These are phyloP conservation scores for Caenorhabditis auriculariae DNA, from an alignment of 2,888 invertebrate species.

Conservation along the genomic window DNA sequence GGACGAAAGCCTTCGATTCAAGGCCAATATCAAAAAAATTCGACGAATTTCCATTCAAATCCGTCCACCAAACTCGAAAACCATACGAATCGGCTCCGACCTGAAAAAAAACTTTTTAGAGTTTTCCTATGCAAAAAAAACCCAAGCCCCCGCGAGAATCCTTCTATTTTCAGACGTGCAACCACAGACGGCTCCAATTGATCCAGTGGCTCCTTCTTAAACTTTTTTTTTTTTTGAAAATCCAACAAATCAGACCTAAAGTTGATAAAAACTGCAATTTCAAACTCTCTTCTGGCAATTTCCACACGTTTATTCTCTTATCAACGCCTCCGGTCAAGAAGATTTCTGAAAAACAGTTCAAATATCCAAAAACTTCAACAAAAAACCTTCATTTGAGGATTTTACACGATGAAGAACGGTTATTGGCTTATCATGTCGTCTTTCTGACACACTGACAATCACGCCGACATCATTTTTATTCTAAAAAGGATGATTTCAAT, in stretches of 20 bases:
- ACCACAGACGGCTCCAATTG: constrained; percentile 24
- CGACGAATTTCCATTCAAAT: neutral
- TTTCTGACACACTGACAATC: constrained; percentile 19
- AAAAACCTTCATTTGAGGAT: constrained; percentile 1
- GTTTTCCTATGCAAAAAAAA: neutral
- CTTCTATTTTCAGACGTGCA: neutral
- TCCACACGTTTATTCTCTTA: constrained; percentile 13
- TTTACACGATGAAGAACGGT: constrained; percentile 32
- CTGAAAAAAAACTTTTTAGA: constrained; percentile 1
- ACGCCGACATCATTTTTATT: constrained; percentile 13
- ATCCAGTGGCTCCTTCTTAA: constrained; percentile 10
- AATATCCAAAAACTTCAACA: neutral
- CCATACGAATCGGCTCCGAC: constrained; percentile 7
- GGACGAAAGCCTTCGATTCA: constrained; percentile 21
- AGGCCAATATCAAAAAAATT: constrained; percentile 6
- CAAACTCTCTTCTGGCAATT: constrained; percentile 3
- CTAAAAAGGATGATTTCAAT: constrained; percentile 7
- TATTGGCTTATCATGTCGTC: constrained; percentile 33
- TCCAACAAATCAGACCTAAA: too few species aligned
- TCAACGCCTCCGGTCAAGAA: constrained; percentile 18
- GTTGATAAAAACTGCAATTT: constrained; percentile 12
- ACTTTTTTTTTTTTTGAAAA: neutral
- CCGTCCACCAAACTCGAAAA: constrained; percentile 21
- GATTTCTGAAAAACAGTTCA: constrained; percentile 1
- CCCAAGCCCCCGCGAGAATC: constrained; percentile 15